Percentiles rank a stretch among this genome's conserved stretches.
phyloP scores from a whole-genome alignment of 2,888 invertebrate species.

The Drosophila lacicola region DNA sequence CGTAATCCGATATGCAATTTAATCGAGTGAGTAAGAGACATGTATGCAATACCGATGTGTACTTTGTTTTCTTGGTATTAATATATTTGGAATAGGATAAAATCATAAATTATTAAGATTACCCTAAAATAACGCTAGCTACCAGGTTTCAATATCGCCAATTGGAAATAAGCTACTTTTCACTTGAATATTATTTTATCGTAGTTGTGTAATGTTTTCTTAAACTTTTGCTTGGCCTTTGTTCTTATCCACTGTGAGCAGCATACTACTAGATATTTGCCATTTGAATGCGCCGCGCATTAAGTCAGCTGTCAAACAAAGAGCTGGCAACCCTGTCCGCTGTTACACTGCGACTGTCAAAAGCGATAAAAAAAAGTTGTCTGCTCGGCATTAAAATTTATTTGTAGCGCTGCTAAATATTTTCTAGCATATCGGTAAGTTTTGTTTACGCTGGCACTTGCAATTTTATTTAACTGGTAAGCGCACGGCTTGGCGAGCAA shows the following conservation, averaged over 20 bases:
- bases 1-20: not conserved
- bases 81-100: too few species aligned
- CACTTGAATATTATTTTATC: too few species aligned
- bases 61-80: too few species aligned
- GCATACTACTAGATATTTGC: not conserved
- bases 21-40: too few species aligned
- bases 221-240: not conserved
- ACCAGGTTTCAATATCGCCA: too few species aligned
- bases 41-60: too few species aligned
- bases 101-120: too few species aligned
- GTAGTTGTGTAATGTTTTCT: not conserved
- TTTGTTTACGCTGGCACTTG: slow-evolving; percentile 4
- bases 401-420: slow-evolving; percentile 71
- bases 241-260: not conserved
- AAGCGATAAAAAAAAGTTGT: slow-evolving; percentile 73
- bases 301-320: slow-evolving; percentile 55
- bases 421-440: slow-evolving; percentile 77
- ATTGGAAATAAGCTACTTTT: too few species aligned
- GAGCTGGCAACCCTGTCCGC: slow-evolving; percentile 58
- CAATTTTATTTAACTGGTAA: not conserved
- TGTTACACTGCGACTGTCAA: slow-evolving; percentile 69
- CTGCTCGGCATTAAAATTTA: slow-evolving; percentile 67
- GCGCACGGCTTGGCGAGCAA: not conserved
- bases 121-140: too few species aligned
- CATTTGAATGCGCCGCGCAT: slow-evolving; percentile 36